Evolutionary conservation across 2,888 invertebrate genomes (phyloP), one percentile per base, ranked within the genome.

Genomic region (Amiota mariae): DNA sequence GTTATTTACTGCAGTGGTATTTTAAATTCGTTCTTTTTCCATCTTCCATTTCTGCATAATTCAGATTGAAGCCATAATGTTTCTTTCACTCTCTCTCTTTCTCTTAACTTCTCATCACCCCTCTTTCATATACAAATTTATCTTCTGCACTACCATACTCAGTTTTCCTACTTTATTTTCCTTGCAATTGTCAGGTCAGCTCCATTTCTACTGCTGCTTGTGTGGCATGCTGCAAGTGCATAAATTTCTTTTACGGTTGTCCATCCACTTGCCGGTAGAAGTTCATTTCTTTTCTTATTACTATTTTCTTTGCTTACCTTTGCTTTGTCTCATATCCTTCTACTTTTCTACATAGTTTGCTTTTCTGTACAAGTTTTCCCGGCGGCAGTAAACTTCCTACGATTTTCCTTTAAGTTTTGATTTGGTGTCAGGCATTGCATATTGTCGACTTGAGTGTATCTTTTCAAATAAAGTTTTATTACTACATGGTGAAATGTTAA

Each of bases 41-140:
- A 70, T 75, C 72, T 74, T 76, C 76, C 85, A 77, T 85, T 15
- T 20, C 11, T 82, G 80, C 84, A 83, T 84, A 85, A 84, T 81
- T 84, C 82, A 80, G 78, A 80, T 85, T 85, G 82, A 77, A 84
- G 79, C 80, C 82, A 85, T 83, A 80, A 82, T 80, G 79, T 81
- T 78, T 77, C 77, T 81, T 77, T 61, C 76, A 79, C 85, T 82
- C 85, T 82, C 82, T 81, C 61, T 64, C 59, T 11, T 54, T 68
- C 81, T 75, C 79, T 76, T 20, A 2, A 6, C 8, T 36, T 36
- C 36, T 36, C 6, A 36, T 36, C 36, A 0, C 36, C 36, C 36
- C 6, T 36, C 36, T 36, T 6, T 36, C 36, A 36, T 36, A 36
- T 36, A 36, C 4, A 36, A 36, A 36, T 36, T 36, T 36, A 36